Evolutionary conservation across 2,888 invertebrate genomes (phyloP).

Genomic region (Euclidia mi): DNA sequence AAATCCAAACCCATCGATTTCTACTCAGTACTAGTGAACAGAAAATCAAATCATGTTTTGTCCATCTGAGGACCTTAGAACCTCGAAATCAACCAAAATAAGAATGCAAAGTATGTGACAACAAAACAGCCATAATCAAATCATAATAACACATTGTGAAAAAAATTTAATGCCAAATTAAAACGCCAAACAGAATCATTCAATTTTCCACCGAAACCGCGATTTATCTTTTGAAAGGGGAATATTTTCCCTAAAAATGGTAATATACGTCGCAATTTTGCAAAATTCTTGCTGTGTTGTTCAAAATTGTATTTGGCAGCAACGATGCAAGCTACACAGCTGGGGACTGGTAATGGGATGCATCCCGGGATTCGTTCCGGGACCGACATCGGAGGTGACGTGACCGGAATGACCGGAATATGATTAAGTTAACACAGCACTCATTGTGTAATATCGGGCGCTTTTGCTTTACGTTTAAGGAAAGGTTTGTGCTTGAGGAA

Average conservation of each 20-base stretch:
- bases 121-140: too few relatives aligned
- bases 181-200: slow-evolving; percentile 11
- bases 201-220: slow-evolving; percentile 24
- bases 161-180: slow-evolving; percentile 23
- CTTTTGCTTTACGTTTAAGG: slow-evolving; percentile 26
- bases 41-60: too few relatives aligned
- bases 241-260: slow-evolving; percentile 25
- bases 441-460: slow-evolving; percentile 30
- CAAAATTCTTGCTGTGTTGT: slow-evolving; percentile 35
- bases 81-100: too few relatives aligned
- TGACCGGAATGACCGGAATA: slow-evolving; percentile 44
- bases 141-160: slow-evolving; percentile 2
- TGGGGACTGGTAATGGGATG: slow-evolving; percentile 52
- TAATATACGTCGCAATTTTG: slow-evolving; percentile 30
- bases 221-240: slow-evolving; percentile 22
- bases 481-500: slow-evolving; percentile 24
- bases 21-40: too few relatives aligned
- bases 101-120: too few relatives aligned
- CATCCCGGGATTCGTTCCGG: slow-evolving; percentile 41
- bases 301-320: slow-evolving; percentile 55
- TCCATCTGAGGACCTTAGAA: too few relatives aligned
- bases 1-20: too few relatives aligned
- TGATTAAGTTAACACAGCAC: slow-evolving; percentile 39
- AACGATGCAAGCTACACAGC: slow-evolving; percentile 47
- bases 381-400: slow-evolving; percentile 33